Evolutionary conservation across 2,797 vertebrate species (phyloP).

Genomic region (Loriculus beryllinus): DNA sequence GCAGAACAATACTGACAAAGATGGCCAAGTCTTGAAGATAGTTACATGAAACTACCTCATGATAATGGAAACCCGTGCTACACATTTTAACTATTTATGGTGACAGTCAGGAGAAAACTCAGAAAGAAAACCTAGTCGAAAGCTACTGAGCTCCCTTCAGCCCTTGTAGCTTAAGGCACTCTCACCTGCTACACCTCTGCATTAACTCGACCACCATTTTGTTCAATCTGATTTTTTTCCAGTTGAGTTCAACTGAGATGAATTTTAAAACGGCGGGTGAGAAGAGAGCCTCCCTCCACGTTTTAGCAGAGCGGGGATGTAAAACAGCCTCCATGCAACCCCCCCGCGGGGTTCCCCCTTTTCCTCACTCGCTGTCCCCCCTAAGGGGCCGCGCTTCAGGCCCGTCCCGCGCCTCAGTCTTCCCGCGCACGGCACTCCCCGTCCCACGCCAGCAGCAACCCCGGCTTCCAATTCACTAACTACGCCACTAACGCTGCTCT

Average conservation of each 20-base stretch:
- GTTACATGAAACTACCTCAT: background rate
- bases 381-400: background rate
- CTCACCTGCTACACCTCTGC: background rate
- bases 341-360: fast-evolving
- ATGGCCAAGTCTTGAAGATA: background rate
- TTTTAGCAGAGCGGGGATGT: fast-evolving
- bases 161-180: background rate
- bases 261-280: background rate
- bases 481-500: background rate
- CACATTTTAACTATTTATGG: background rate
- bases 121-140: background rate
- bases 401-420: fast-evolving
- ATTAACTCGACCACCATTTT: background rate
- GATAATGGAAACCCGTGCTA: background rate
- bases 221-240: background rate
- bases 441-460: background rate
- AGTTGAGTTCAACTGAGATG: background rate
- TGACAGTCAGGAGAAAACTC: background rate
- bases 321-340: fast-evolving
- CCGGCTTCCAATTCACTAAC: background rate
- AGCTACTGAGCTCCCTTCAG: background rate
- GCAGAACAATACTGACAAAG: background rate
- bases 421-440: fast-evolving
- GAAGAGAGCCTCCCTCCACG: background rate
- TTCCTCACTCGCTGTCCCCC: fast-evolving